Evolutionary conservation across 2,797 vertebrate genomes (phyloP).

Genomic region (Enteromius radiatus): DNA sequence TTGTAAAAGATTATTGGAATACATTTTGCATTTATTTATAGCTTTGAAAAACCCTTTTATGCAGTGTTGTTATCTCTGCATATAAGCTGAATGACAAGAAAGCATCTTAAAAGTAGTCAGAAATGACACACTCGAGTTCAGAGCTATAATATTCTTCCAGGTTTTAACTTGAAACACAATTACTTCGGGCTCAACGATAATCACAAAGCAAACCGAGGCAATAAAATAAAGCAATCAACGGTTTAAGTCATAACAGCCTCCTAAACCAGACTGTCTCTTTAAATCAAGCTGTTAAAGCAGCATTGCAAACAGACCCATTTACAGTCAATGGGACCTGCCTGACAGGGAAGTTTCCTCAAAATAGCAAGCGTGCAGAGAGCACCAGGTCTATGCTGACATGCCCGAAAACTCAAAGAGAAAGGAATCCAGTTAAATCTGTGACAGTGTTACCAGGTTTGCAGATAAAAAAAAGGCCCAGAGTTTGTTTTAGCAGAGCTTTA

Average conservation of each 20-base stretch:
- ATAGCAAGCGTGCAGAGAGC: not conserved
- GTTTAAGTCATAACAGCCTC: conserved; percentile 39
- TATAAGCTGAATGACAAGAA: not conserved
- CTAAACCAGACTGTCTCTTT: conserved; percentile 32
- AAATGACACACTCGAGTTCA: conserved; percentile 4
- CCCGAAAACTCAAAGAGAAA: conserved; percentile 1
- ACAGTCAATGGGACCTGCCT: not conserved
- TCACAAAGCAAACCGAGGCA: conserved; percentile 56
- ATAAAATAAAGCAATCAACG: conserved; percentile 35
- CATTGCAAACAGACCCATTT: conserved; percentile 5
- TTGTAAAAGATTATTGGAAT: too few relatives aligned
- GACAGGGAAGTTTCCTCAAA: not conserved
- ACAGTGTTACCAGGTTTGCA: conserved; percentile 13
- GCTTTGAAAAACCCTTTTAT: not conserved
- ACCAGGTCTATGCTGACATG: not conserved
- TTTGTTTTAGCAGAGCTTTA: conserved; percentile 35
- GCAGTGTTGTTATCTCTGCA: not conserved
- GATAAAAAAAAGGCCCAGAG: conserved; percentile 25
- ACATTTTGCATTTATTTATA: too few relatives aligned
- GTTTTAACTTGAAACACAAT: conserved; percentile 67
- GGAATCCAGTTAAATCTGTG: conserved; percentile 28
- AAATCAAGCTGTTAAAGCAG: conserved; percentile 10
- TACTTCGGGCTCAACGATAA: conserved; percentile 60
- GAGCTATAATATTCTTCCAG: conserved; percentile 53
- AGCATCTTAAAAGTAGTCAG: not conserved